Base-by-base conservation (phyloP, 2,888 invertebrate genomes). In the Zhuqinia jingwanae region DNA sequence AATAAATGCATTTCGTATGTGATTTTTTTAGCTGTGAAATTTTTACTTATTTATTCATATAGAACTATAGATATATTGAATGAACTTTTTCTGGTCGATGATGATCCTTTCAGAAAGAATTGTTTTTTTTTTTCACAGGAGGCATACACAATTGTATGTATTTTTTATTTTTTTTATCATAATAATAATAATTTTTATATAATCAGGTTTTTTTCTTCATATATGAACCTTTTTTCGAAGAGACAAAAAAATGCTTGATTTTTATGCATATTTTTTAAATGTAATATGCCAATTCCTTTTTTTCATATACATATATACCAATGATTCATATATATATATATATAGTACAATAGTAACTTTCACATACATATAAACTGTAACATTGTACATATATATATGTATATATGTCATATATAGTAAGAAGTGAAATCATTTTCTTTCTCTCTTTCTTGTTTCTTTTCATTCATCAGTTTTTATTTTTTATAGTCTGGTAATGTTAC, bases 401-500 rank as follows among this genome's bases (percentile, higher is more conserved):
- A 25, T 22, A n/a, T 11, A 65, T 65, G 65, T n/a, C n/a, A n/a
- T n/a, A 65, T 15, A 5, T 30, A 47, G 30, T 27, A 30, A 53
- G 36, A 27, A 25, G 0, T 25, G 45, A 73, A 56, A 42, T 75
- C 15, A 8, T 36, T 73, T 73, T 73, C 6, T 30, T n/a, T 81
- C 17, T 86, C 3, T 50, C 63, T 79, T 78, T 50, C 75, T n/a
- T n/a, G n/a, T 79, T 13, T 58, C 50, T 36, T 70, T 81, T 75
- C 75, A 50, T 65, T 65, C 73, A 70, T 77, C 78, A 73, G 83
- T 56, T 78, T 56, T 53, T 83, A 25, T 68, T 63, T 30, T 84
- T 78, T 56, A 80, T 80, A 85, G 25, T 85, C 80, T 85, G 85
- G 85, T 85, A 85, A 85, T 85, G 85, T 85, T 85, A 85, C 85